phyloP scores from a whole-genome alignment of 2,888 invertebrate genomes.

The Calephelis perditalis region DNA sequence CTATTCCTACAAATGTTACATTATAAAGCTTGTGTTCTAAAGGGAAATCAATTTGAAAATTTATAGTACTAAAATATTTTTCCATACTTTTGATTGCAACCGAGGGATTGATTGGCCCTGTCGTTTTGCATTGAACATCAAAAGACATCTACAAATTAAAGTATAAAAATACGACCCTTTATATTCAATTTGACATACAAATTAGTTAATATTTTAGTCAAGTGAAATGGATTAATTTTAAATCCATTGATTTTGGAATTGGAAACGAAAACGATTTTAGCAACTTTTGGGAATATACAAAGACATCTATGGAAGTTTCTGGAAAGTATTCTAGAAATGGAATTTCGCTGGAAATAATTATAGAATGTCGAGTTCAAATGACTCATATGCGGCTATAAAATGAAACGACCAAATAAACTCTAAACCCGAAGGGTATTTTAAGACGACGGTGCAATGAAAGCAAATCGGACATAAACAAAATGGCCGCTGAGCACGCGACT shows the following conservation, averaged over 20 bases:
- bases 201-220: neutral
- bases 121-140: neutral
- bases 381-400: constrained; percentile 51
- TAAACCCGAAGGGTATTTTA: constrained; percentile 38
- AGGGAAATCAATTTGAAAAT: too few species aligned
- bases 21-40: too few species aligned
- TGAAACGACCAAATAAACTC: constrained; percentile 34
- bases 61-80: too few species aligned
- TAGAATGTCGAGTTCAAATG: constrained; percentile 31
- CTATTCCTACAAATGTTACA: too few species aligned
- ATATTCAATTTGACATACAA: neutral
- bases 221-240: neutral
- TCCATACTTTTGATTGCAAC: too few species aligned
- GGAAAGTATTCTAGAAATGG: constrained; percentile 5
- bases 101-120: too few species aligned
- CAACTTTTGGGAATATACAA: neutral
- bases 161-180: neutral
- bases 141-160: neutral
- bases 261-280: neutral
- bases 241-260: neutral
- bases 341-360: constrained; percentile 15
- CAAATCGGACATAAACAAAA: constrained; percentile 66
- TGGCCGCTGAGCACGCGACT: constrained; percentile 68
- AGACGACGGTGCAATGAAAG: constrained; percentile 34
- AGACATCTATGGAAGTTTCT: constrained; percentile 17